phyloP scores from a whole-genome alignment of 2,797 vertebrate species.

The Rhinatrema bivittatum region DNA sequence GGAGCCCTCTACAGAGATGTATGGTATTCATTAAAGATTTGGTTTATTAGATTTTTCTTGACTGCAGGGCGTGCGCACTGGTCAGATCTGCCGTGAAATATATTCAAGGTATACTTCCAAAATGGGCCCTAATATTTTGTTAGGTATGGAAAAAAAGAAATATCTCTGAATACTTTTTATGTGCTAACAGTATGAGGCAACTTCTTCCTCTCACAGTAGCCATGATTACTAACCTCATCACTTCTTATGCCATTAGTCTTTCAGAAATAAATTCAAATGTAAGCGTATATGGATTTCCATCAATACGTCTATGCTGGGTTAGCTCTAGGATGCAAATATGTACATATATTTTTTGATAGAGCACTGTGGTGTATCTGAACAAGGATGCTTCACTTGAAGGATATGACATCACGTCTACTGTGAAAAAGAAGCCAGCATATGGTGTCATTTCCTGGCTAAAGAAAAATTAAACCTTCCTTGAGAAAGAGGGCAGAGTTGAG shows the following conservation, averaged over 20 bases:
- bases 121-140: no score
- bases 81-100: no score
- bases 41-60: no score
- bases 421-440: constrained; percentile 33
- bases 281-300: not conserved
- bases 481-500: no score
- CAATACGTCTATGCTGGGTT: not conserved
- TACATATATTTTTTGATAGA: constrained; percentile 3
- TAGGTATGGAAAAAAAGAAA: no score
- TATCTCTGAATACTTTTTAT: no score
- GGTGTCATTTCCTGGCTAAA: constrained; percentile 21
- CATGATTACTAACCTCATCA: not conserved
- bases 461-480: no score
- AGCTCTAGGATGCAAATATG: not conserved
- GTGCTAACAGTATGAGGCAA: no score
- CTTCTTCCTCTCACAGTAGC: constrained; percentile 3
- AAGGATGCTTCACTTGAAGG: constrained; percentile 6
- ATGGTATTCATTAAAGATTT: no score
- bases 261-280: accelerated
- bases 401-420: constrained; percentile 34
- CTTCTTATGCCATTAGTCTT: accelerated
- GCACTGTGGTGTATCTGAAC: constrained; percentile 2
- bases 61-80: no score
- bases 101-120: no score
- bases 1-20: no score